Base-by-base conservation (phyloP, 2,113 vertebrate genomes). In the Uria lomvia region DNA sequence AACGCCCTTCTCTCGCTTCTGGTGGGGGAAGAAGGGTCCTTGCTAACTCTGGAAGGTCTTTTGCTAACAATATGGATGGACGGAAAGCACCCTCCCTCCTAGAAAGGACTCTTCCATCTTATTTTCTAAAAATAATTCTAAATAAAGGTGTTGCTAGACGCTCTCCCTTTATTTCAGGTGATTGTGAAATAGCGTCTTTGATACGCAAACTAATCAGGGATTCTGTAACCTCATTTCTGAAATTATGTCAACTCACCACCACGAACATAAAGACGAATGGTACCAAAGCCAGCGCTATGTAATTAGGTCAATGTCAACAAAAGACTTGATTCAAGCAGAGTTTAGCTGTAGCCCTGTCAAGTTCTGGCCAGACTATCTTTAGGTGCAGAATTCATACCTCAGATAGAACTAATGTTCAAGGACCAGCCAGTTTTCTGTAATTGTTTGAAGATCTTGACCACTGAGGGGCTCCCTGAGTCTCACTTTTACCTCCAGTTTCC, bases 361-460 rank as follows among this genome's bases (percentile, higher is more conserved):
- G 32, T 62, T 71, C 91, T 60, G 65, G 38, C 34, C 88, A 71
- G 59, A 66, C 6, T 58, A n/a, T 18, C 81, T 26, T 7, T 11
- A 47, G 42, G 17, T 0, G 0, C 84, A 70, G 77, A 0, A 2
- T 56, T 62, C 77, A 0, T 97, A 98, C 97, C 97, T 97, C 89
- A 20, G 53, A 58, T 4, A 63, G 50, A 86, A n/a, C 86, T 97
- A 97, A 58, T 92, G 95, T 26, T 99, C 99, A 43, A 99, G 98
- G 73, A 99, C 97, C 96, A 99, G 98, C 99, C 99, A 99, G 90
- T 99, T 99, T 94, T 99, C 99, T 2, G 98, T 98, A 96, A 98
- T 95, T 23, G 92, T 98, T 96, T 99, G 99, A 86, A 98, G 68
- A 78, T 99, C 99, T 96, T 99, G 99, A 42, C 99, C 99, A 22